These are phyloP conservation scores for Prosopocoilus inquinatus DNA, from an alignment of 2,888 invertebrate genomes.

Conservation along the genomic window DNA sequence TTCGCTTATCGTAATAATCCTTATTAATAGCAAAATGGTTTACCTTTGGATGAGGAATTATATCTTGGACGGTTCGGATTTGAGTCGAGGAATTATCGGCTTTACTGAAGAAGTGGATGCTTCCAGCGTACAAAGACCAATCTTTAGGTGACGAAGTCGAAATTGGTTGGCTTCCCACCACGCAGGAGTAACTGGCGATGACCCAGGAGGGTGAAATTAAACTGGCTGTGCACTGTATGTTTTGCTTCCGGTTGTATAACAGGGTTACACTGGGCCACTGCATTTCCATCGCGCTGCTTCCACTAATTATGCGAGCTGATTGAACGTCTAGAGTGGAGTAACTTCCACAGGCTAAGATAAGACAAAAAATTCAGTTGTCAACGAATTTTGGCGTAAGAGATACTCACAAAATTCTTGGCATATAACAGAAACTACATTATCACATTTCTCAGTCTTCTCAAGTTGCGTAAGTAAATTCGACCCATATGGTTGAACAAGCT, in stretches of 20 bases:
- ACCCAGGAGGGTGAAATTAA: constrained; percentile 54
- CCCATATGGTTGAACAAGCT: constrained; percentile 30
- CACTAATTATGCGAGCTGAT: constrained; percentile 54
- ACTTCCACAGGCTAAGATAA: constrained; percentile 48
- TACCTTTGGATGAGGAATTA: constrained; percentile 58
- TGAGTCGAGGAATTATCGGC: constrained; percentile 44
- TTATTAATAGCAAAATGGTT: constrained; percentile 3
- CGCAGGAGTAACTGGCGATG: constrained; percentile 53
- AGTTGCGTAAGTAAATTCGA: constrained; percentile 50
- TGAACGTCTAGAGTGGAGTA: constrained; percentile 40
- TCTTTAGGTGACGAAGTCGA: constrained; percentile 24
- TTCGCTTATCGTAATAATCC: not conserved
- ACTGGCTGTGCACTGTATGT: constrained; percentile 53
- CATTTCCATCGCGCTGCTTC: constrained; percentile 51
- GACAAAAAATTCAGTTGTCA: not conserved
- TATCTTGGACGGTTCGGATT: constrained; percentile 45
- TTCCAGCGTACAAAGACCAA: constrained; percentile 46
- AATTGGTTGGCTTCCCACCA: constrained; percentile 31
- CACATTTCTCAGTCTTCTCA: constrained; percentile 48
- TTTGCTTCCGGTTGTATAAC: constrained; percentile 49
- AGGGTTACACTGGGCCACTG: constrained; percentile 61
- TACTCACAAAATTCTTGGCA: constrained; percentile 57
- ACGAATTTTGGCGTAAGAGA: not conserved
- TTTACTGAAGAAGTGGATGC: constrained; percentile 41
- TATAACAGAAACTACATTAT: constrained; percentile 54